phyloP scores from a whole-genome alignment of 1,140 invertebrate genomes.

The Drosophila asahinai region DNA sequence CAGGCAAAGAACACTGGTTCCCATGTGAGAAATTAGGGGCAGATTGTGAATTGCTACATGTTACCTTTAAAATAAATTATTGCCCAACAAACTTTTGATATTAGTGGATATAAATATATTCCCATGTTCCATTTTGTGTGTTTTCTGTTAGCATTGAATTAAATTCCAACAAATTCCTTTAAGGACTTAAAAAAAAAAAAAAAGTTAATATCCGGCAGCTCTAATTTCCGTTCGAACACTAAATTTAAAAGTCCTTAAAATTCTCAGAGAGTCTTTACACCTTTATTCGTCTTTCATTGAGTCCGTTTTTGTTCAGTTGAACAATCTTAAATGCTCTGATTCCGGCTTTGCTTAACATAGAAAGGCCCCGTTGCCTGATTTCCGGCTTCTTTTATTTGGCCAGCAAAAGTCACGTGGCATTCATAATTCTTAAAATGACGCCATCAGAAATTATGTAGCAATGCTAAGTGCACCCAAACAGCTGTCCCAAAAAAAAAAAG shows the following conservation, averaged over 20 bases:
- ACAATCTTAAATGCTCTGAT: slow-evolving; percentile 4
- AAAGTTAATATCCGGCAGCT: not conserved
- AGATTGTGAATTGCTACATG: not conserved
- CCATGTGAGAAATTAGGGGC: not conserved
- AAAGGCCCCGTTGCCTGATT: slow-evolving; percentile 17
- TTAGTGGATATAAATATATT: no score
- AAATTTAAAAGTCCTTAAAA: not conserved
- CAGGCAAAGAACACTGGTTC: not conserved
- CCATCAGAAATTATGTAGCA: slow-evolving; percentile 81
- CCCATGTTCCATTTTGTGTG: no score
- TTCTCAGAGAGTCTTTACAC: not conserved
- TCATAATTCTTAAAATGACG: slow-evolving; percentile 85
- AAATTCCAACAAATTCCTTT: no score
- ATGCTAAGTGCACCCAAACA: slow-evolving; percentile 80
- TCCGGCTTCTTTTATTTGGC: slow-evolving; percentile 55
- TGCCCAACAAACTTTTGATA: no score
- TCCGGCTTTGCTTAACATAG: not conserved
- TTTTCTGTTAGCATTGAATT: no score
- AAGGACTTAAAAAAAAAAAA: not conserved
- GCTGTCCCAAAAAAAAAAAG: slow-evolving; percentile 28
- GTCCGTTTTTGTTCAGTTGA: not conserved
- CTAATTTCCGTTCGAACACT: not conserved
- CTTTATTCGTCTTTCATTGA: not conserved
- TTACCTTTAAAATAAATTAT: not conserved
- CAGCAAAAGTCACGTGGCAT: slow-evolving; percentile 84